phyloP scores from a whole-genome alignment of 2,797 vertebrate species.

The Sternotherus odoratus region DNA sequence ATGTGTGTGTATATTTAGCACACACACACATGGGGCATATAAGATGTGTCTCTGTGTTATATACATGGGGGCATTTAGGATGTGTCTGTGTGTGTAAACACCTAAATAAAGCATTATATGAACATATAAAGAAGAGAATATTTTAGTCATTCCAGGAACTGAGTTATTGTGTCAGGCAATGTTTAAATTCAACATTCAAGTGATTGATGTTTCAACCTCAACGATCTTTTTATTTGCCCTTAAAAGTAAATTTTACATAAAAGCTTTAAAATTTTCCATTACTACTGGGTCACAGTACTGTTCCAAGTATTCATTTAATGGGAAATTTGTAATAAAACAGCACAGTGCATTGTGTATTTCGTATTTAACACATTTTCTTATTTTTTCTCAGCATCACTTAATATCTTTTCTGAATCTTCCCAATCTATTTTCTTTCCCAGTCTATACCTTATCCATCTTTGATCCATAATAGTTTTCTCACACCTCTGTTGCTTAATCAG shows the following conservation, averaged over 20 bases:
- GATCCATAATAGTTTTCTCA: constrained; percentile 50
- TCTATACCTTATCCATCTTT: constrained; percentile 49
- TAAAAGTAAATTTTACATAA: constrained; percentile 18
- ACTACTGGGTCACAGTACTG: not conserved
- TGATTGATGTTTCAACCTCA: not conserved
- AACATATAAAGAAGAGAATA: not conserved
- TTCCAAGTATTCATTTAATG: constrained; percentile 32
- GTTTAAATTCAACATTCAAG: constrained; percentile 2
- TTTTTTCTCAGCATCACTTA: constrained; percentile 31
- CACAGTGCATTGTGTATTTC: not conserved
- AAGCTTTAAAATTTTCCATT: constrained; percentile 20
- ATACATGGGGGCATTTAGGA: not conserved
- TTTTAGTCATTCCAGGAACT: not conserved
- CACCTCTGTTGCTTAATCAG: constrained; percentile 57
- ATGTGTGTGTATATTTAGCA: too few relatives aligned
- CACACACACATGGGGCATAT: too few relatives aligned
- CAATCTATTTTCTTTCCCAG: constrained; percentile 14
- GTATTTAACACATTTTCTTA: constrained; percentile 16
- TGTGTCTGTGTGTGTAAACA: not conserved
- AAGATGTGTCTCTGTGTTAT: too few relatives aligned
- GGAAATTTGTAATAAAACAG: not conserved
- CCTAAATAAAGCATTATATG: not conserved
- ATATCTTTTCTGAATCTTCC: constrained; percentile 30
- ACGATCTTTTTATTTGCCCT: not conserved
- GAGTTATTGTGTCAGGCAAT: not conserved